Evolutionary conservation across 2,888 invertebrate genomes (phyloP).

Genomic region (Eudasyphora cyanicolor): DNA sequence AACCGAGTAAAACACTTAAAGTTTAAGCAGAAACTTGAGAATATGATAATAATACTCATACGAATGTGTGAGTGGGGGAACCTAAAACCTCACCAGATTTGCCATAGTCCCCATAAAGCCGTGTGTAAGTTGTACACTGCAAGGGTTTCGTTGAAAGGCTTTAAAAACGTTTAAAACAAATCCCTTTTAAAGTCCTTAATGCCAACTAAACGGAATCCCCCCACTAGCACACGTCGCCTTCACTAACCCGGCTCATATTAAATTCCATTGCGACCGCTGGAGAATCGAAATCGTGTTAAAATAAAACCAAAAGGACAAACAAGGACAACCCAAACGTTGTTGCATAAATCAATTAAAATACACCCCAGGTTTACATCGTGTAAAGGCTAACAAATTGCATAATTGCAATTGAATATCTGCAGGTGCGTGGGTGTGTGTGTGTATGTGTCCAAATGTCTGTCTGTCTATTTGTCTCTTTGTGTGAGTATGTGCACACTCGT

Average conservation of each 20-base stretch:
- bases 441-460: not conserved
- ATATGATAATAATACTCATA: too few species aligned
- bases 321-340: constrained; percentile 21
- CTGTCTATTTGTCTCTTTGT: too few species aligned
- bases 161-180: not conserved
- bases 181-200: not conserved
- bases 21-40: not conserved
- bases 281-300: not conserved
- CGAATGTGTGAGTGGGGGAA: too few species aligned
- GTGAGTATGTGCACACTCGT: too few species aligned
- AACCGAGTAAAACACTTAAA: not conserved
- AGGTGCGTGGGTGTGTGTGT: not conserved
- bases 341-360: constrained; percentile 29
- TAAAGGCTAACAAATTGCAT: constrained; percentile 36
- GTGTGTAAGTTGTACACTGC: not conserved
- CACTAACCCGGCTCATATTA: constrained; percentile 17
- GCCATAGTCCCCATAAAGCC: too few species aligned
- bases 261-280: constrained; percentile 12
- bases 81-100: not conserved
- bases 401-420: constrained; percentile 16
- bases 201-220: not conserved
- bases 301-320: not conserved
- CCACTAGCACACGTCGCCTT: too few species aligned
- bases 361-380: constrained; percentile 12
- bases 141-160: constrained; percentile 9